These are phyloP conservation scores for Cladorhizidae sp. DNA, from an alignment of 37 sponge, comb jelly and placozoan genomes.

Conservation along the genomic window DNA sequence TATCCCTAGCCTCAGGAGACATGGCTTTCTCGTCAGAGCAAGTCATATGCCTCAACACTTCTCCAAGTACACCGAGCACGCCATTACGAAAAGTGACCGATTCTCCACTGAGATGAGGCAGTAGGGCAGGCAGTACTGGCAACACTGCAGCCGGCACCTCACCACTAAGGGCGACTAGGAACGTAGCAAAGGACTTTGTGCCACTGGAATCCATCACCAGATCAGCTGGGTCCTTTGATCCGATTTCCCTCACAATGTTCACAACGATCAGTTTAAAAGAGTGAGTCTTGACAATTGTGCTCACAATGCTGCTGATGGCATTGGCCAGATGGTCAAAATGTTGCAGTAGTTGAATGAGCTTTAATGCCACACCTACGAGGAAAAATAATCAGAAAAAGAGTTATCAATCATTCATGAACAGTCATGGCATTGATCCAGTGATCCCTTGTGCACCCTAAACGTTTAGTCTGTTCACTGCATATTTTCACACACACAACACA, in stretches of 20 bases:
- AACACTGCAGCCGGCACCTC: conserved; percentile 56
- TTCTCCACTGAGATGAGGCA: conserved; percentile 89
- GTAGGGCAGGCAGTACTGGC: conserved; percentile 65
- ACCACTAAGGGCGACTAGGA: conserved; percentile 71
- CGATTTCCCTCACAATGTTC: conserved; percentile 51
- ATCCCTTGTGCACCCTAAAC: no score
- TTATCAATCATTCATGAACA: no score
- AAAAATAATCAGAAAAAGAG: no score
- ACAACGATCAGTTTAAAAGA: neutral
- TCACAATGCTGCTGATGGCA: conserved; percentile 38
- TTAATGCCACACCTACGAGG: conserved; percentile 76
- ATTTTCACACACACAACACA: no score
- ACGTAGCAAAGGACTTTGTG: conserved; percentile 66
- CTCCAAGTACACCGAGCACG: conserved; percentile 81
- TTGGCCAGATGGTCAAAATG: conserved; percentile 83
- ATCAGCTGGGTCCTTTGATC: conserved; percentile 70
- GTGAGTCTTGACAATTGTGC: conserved; percentile 25
- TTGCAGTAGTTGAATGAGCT: conserved; percentile 88
- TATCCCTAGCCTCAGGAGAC: conserved; percentile 54
- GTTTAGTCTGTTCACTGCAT: no score
- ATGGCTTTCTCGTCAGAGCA: conserved; percentile 4
- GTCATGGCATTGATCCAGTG: no score
- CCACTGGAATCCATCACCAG: conserved; percentile 83
- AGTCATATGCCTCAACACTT: conserved; percentile 39
- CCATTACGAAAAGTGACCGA: conserved; percentile 88